These are phyloP conservation scores for Sebastes iracundus DNA, from an alignment of 2,797 vertebrate species.

Conservation along the genomic window DNA sequence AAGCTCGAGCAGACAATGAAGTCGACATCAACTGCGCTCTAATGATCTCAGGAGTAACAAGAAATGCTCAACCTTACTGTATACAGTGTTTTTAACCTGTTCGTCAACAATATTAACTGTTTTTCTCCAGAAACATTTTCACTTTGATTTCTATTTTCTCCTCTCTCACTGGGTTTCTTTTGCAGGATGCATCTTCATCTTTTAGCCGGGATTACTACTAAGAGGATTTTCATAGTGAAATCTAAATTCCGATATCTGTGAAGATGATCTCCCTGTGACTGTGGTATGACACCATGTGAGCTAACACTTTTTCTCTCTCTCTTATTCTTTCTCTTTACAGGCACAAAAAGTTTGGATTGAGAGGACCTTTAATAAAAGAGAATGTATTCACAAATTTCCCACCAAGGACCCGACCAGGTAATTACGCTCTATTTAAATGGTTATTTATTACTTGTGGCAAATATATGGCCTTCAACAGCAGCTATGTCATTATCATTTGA, in stretches of 20 bases:
- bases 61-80: neutral
- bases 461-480: neutral
- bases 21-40: conserved; percentile 43
- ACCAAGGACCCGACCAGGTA: conserved; percentile 93
- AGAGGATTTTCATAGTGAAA: conserved; percentile 76
- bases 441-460: neutral
- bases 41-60: conserved; percentile 26
- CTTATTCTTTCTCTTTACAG: conserved; percentile 70
- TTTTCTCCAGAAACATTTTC: conserved; percentile 3
- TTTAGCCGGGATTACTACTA: conserved; percentile 75
- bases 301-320: conserved; percentile 1
- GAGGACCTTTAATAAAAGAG: conserved; percentile 93
- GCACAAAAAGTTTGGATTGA: conserved; percentile 95
- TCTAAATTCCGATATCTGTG: conserved; percentile 1
- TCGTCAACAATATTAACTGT: neutral
- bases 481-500: neutral
- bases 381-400: conserved; percentile 91
- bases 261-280: conserved; percentile 12
- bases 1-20: conserved; percentile 38
- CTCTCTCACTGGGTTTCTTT: neutral
- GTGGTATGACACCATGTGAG: neutral
- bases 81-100: neutral
- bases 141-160: conserved; percentile 13
- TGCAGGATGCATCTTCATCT: conserved; percentile 26
- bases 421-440: neutral